A percentile compares a stretch with the other conserved stretches of the same genome.
phyloP scores from a whole-genome alignment of 2,113 vertebrate genomes.

The Ardeotis arabs region DNA sequence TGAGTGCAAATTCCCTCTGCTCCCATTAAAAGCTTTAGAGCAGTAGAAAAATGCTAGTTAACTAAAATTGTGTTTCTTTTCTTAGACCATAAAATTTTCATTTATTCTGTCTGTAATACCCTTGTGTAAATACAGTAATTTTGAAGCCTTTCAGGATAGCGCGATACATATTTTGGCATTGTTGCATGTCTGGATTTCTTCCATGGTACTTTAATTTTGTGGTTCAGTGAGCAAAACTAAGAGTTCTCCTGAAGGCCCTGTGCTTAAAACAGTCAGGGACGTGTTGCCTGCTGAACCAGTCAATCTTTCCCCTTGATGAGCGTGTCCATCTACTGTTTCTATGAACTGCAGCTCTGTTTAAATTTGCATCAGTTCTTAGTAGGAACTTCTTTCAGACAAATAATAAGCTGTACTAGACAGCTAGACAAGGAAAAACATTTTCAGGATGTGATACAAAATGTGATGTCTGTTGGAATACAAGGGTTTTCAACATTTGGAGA shows the following conservation, averaged over 20 bases:
- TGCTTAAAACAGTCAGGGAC: conserved; percentile 73
- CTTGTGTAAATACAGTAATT: conserved; percentile 77
- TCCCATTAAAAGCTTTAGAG: conserved; percentile 76
- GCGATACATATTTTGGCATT: conserved; percentile 73
- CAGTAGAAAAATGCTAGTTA: conserved; percentile 75
- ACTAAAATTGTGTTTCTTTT: conserved; percentile 79
- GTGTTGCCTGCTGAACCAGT: conserved; percentile 65
- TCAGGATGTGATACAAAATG: background rate
- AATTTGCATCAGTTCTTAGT: background rate
- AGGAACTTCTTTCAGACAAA: background rate
- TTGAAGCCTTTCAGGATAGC: conserved; percentile 63
- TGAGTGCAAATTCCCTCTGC: conserved; percentile 72
- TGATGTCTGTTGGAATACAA: background rate
- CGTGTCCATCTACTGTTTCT: background rate
- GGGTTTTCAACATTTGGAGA: background rate
- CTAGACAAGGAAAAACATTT: background rate
- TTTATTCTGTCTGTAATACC: conserved; percentile 75
- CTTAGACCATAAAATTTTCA: conserved; percentile 76
- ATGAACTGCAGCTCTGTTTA: background rate
- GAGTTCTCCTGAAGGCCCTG: conserved; percentile 66
- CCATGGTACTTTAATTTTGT: conserved; percentile 79
- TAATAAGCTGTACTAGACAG: background rate
- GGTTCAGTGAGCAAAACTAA: conserved; percentile 79
- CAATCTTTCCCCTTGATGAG: conserved; percentile 59
- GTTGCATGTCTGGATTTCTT: conserved; percentile 73